Percentiles rank a stretch among this genome's conserved stretches.
Evolutionary conservation across 2,888 invertebrate species (phyloP).

Genomic region (Metellina segmentata): DNA sequence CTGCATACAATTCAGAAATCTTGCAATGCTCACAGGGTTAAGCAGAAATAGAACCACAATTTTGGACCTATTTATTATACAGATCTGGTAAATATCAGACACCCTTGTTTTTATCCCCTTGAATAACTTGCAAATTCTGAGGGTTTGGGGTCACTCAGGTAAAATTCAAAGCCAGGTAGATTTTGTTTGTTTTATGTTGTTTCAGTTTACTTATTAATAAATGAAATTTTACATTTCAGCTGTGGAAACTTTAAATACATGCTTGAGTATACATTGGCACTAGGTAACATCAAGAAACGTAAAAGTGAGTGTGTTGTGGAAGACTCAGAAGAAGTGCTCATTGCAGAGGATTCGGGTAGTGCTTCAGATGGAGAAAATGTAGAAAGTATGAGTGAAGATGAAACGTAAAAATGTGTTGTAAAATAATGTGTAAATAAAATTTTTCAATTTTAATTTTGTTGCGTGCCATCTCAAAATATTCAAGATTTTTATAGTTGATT

Average conservation of each 20-base stretch:
- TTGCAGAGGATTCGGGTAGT: not conserved
- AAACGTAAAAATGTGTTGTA: not conserved
- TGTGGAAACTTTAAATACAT: conserved; percentile 58
- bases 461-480: too few relatives aligned
- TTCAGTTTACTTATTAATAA: not conserved
- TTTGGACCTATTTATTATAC: too few relatives aligned
- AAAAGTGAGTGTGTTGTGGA: conserved; percentile 12
- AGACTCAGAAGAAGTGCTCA: conserved; percentile 9
- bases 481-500: too few relatives aligned
- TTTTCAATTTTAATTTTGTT: not conserved
- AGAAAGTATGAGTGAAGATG: not conserved
- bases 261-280: conserved; percentile 50
- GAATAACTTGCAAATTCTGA: too few relatives aligned
- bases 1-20: too few relatives aligned
- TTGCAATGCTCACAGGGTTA: too few relatives aligned
- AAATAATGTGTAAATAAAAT: conserved; percentile 4
- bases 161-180: not conserved
- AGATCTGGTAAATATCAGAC: too few relatives aligned
- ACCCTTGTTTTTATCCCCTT: too few relatives aligned
- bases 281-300: conserved; percentile 56
- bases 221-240: conserved; percentile 33
- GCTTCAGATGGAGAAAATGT: conserved; percentile 6
- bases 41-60: too few relatives aligned
- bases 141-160: too few relatives aligned
- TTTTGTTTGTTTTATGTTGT: not conserved